A percentile compares a stretch with the other conserved stretches of the same genome.
phyloP scores from a whole-genome alignment of 2,888 invertebrate species.

The Epistrophe eligans region DNA sequence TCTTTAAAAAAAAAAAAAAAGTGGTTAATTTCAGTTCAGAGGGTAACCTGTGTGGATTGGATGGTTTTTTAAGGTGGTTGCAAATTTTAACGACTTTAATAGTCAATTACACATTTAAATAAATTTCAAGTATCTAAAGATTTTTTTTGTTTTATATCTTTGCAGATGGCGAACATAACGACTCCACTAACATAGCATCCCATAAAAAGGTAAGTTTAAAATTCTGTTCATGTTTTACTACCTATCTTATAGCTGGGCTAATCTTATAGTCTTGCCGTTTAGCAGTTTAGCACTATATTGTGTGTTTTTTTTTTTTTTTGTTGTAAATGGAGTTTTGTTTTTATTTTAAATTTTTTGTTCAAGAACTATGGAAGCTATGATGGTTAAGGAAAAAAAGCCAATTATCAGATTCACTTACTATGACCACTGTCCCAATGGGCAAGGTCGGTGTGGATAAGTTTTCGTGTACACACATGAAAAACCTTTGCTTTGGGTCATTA shows the following conservation, averaged over 20 bases:
- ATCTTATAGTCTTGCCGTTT: constrained; percentile 1
- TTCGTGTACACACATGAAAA: constrained; percentile 25
- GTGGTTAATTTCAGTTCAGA: constrained; percentile 25
- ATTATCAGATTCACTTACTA: constrained; percentile 69
- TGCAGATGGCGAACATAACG: constrained; percentile 72
- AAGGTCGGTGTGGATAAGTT: constrained; percentile 60
- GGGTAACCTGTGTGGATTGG: not conserved
- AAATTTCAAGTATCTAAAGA: constrained; percentile 40
- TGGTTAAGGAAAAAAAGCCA: constrained; percentile 47
- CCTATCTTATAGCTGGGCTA: not conserved
- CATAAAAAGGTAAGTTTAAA: constrained; percentile 70
- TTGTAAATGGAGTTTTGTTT: not conserved
- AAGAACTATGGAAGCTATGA: constrained; percentile 37
- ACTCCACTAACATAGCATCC: constrained; percentile 67
- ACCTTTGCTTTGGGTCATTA: constrained; percentile 73
- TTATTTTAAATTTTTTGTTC: not conserved
- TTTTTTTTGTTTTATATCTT: constrained; percentile 47
- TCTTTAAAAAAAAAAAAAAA: constrained; percentile 3
- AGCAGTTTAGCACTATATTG: constrained; percentile 27
- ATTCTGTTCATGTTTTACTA: constrained; percentile 6
- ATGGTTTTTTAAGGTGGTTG: constrained; percentile 11
- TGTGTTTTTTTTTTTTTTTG: not conserved
- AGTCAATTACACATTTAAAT: constrained; percentile 37
- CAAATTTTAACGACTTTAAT: constrained; percentile 37
- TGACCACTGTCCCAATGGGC: constrained; percentile 64